phyloP scores from a whole-genome alignment of 2,797 vertebrate genomes.

The Champsocephalus esox region DNA sequence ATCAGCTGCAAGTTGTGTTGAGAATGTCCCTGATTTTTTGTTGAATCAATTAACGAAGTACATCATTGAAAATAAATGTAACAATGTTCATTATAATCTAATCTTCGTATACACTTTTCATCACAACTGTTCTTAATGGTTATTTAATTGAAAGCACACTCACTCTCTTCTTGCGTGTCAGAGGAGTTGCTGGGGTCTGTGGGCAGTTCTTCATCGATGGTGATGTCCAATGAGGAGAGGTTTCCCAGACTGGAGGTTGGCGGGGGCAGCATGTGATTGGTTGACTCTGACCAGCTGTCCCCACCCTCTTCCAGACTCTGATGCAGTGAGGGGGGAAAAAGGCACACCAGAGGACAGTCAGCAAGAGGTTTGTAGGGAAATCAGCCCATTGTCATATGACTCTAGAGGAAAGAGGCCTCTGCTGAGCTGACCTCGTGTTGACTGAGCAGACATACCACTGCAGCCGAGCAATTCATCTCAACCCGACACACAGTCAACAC shows the following conservation, averaged over 20 bases:
- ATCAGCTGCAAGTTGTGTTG: not conserved
- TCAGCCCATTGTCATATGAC: slow-evolving; percentile 72
- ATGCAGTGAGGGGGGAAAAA: slow-evolving; percentile 34
- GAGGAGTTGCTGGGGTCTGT: slow-evolving; percentile 93
- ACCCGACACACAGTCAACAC: slow-evolving; percentile 31
- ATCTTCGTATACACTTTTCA: not conserved
- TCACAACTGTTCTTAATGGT: not conserved
- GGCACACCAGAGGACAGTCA: slow-evolving; percentile 37
- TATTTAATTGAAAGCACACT: slow-evolving; percentile 53
- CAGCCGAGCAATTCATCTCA: slow-evolving; percentile 41
- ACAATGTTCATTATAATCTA: not conserved
- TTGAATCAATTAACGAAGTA: not conserved
- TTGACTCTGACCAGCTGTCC: slow-evolving; percentile 83
- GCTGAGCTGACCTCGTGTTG: slow-evolving; percentile 35
- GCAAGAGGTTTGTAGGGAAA: slow-evolving; percentile 33
- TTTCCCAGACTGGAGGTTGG: slow-evolving; percentile 81
- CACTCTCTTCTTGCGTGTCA: slow-evolving; percentile 92
- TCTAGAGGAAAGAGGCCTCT: slow-evolving; percentile 39
- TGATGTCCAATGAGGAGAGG: slow-evolving; percentile 87
- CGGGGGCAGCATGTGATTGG: slow-evolving; percentile 84
- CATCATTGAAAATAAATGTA: not conserved
- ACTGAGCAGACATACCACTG: slow-evolving; percentile 44
- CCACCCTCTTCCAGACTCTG: slow-evolving; percentile 85
- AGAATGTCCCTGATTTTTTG: not conserved
- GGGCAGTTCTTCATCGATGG: slow-evolving; percentile 90